Base-by-base conservation (phyloP, 2,888 invertebrate genomes). In the Orchesella flavescens region DNA sequence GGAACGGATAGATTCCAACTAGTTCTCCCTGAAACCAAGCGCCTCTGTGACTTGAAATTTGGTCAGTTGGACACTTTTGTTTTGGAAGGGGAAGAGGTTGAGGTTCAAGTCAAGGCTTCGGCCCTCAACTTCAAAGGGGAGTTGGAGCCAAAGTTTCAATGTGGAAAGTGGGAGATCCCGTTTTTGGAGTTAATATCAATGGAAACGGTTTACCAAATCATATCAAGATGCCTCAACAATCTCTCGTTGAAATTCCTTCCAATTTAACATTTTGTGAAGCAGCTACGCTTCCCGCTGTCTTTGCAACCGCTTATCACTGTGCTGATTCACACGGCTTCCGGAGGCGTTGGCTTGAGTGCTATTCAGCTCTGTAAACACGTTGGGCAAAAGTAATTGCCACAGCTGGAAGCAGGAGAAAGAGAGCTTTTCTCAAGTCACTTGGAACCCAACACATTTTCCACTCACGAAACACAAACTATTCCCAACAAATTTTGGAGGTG, bases 151-250 rank as follows among this genome's bases (percentile, higher is more conserved):
- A 49, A 9, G 82, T 82, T 0, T 61, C 53, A 2, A 24, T 59
- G 15, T 61, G 59, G 4, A 75, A 79, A 49, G 44, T 79, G 7
- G 85, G 85, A 0, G 85, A 85, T 43, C 15, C 73, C 0, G 84
- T 85, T 9, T 82, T 84, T 63, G 84, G 81, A 0, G 69, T 84
- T 1, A 85, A 84, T 13, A 34, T 80, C 0, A 71, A 78, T 23
- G 75, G 79, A 15, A 73, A 68, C 17, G 81, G 84, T 7, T 72
- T 85, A 13, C 81, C 84, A 13, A 84, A 81, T 46, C 84, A 84
- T 59, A 44, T 79, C 13, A 57, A 61, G 15, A 24, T 71, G 4
- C 59, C 53, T 9, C 79, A 84, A 57, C 59, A 77, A 10, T 44
- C 57, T 10, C 46, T 69, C 0, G 59, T 55, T 44, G 17, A 24